Percentiles rank a stretch among this genome's conserved stretches.
These are phyloP conservation scores for Coboldia fuscipes DNA, from an alignment of 1,140 invertebrate species.

Conservation along the genomic window DNA sequence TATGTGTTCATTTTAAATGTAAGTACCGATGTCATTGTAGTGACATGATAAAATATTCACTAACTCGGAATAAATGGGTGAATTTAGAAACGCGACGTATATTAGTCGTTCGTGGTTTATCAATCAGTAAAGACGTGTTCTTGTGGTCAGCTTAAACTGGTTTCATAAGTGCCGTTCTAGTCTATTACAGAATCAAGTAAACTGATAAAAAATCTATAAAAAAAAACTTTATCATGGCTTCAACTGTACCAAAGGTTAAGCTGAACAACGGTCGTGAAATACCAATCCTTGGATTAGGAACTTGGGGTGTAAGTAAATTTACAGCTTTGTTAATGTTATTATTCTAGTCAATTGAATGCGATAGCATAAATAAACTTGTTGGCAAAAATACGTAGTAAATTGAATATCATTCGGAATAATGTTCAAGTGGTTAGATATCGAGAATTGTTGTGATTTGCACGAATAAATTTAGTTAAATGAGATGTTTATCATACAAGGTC, in stretches of 20 bases:
- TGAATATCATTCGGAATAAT: neutral
- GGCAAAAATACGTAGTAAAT: neutral
- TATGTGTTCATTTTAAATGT: too few relatives aligned
- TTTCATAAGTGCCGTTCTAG: too few relatives aligned
- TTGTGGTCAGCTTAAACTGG: too few relatives aligned
- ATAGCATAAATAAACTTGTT: neutral
- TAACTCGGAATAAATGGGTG: too few relatives aligned
- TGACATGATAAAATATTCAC: too few relatives aligned
- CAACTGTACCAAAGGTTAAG: slow-evolving; percentile 24
- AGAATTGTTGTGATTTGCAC: neutral
- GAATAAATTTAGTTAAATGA: neutral
- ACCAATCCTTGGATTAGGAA: slow-evolving; percentile 52
- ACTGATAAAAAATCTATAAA: too few relatives aligned
- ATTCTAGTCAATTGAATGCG: neutral
- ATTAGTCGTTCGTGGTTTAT: too few relatives aligned
- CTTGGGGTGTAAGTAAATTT: slow-evolving; percentile 42
- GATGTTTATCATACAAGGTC: neutral
- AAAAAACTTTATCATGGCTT: too few relatives aligned
- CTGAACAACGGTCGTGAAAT: slow-evolving; percentile 40
- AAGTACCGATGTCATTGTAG: too few relatives aligned
- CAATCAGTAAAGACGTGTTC: too few relatives aligned
- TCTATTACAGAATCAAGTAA: too few relatives aligned
- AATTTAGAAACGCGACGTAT: too few relatives aligned
- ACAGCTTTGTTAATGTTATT: neutral
- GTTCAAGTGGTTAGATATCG: neutral